Evolutionary conservation across 2,888 invertebrate species (phyloP).

Genomic region (Orthosia gothica): DNA sequence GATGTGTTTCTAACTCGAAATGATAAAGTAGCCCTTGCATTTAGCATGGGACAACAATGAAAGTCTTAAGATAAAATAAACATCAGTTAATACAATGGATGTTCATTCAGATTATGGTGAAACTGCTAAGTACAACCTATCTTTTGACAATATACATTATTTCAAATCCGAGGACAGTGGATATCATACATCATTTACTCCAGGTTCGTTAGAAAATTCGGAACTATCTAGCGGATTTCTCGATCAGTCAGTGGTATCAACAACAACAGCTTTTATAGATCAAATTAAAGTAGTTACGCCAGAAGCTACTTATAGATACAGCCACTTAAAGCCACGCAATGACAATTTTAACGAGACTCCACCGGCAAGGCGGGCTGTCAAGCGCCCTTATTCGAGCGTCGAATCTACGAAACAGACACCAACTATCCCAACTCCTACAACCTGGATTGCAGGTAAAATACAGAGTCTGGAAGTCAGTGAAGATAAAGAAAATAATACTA

Average conservation of each 20-base stretch:
- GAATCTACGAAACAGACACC: conserved; percentile 70
- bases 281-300: conserved; percentile 77
- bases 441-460: conserved; percentile 85
- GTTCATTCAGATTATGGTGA: conserved; percentile 79
- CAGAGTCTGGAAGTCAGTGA: conserved; percentile 84
- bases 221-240: conserved; percentile 80
- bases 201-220: conserved; percentile 83
- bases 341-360: conserved; percentile 75
- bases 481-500: conserved; percentile 73
- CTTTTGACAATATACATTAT: conserved; percentile 77
- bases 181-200: conserved; percentile 86
- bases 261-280: conserved; percentile 72
- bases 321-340: conserved; percentile 64
- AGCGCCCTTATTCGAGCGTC: conserved; percentile 80
- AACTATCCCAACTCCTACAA: conserved; percentile 84
- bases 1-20: conserved; percentile 21
- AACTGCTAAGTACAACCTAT: conserved; percentile 77
- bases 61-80: conserved; percentile 16
- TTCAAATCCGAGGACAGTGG: conserved; percentile 88
- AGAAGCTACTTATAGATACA: conserved; percentile 50
- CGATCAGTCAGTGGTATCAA: conserved; percentile 72
- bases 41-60: conserved; percentile 53
- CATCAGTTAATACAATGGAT: conserved; percentile 77
- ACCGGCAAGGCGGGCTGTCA: conserved; percentile 78
- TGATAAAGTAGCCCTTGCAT: conserved; percentile 39